Evolutionary conservation across 1,140 invertebrate genomes (phyloP).

Genomic region (Drosophila trapezifrons): DNA sequence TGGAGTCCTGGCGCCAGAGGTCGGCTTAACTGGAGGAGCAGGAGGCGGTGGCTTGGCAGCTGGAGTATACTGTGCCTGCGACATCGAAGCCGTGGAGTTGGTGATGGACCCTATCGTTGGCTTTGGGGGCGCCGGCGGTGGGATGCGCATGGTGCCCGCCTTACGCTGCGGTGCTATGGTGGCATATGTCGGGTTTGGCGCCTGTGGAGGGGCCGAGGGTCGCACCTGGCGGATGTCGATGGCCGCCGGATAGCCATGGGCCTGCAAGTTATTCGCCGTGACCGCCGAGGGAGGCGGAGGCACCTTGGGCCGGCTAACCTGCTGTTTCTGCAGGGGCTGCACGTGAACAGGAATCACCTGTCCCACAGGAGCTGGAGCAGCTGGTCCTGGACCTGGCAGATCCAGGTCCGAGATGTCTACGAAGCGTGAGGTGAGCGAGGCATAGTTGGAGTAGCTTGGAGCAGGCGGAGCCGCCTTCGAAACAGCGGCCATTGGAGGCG

Average conservation of each 20-base stretch:
- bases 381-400: constrained; percentile 6
- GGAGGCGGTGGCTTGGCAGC: constrained; percentile 40
- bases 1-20: constrained; percentile 14
- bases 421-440: constrained; percentile 60
- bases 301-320: constrained; percentile 32
- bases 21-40: constrained; percentile 31
- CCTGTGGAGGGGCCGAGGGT: constrained; percentile 12
- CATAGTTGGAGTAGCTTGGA: constrained; percentile 52
- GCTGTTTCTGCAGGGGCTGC: constrained; percentile 29
- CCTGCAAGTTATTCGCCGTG: constrained; percentile 51
- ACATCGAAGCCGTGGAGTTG: constrained; percentile 1
- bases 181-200: constrained; percentile 45
- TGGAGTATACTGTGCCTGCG: constrained; percentile 26
- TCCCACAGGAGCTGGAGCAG: not conserved
- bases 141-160: constrained; percentile 52
- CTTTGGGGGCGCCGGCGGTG: constrained; percentile 67
- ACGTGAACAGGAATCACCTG: constrained; percentile 56
- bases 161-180: constrained; percentile 64
- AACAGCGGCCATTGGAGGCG: constrained; percentile 13
- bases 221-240: constrained; percentile 46
- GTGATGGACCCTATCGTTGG: constrained; percentile 50
- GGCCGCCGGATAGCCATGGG: constrained; percentile 42
- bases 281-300: constrained; percentile 71
- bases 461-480: not conserved
- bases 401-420: constrained; percentile 64